Conservation (phyloP, 2,797 vertebrate genomes). For the Nothura maculosa region DNA sequence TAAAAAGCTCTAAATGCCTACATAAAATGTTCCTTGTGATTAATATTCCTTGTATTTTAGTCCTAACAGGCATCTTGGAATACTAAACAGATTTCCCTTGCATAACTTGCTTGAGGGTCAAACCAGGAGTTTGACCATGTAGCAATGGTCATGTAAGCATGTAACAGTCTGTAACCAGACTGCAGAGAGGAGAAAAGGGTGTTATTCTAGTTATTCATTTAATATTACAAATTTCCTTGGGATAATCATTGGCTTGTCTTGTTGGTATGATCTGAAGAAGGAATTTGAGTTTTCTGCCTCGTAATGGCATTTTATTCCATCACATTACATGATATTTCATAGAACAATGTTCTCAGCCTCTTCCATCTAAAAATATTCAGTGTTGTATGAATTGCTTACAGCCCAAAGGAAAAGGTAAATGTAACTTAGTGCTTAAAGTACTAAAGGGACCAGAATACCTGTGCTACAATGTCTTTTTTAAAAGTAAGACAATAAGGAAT, state of each 20-base stretch:
- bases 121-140: background rate
- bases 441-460: background rate
- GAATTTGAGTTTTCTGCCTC: background rate
- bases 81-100: background rate
- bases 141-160: background rate
- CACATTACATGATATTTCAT: background rate
- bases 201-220: background rate
- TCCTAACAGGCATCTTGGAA: background rate
- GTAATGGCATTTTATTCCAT: background rate
- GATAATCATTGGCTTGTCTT: background rate
- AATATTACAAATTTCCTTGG: background rate
- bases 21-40: background rate
- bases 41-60: background rate
- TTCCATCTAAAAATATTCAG: background rate
- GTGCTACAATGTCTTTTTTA: background rate
- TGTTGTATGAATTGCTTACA: background rate
- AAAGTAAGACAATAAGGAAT: background rate
- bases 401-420: background rate
- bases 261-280: background rate
- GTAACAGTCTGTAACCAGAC: too few species aligned
- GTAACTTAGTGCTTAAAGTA: background rate
- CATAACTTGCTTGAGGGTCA: background rate
- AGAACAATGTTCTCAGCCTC: background rate
- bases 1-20: background rate
- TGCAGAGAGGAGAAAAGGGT: background rate